Conservation (phyloP, 2,113 vertebrate species). For the Myotis davidii region DNA sequence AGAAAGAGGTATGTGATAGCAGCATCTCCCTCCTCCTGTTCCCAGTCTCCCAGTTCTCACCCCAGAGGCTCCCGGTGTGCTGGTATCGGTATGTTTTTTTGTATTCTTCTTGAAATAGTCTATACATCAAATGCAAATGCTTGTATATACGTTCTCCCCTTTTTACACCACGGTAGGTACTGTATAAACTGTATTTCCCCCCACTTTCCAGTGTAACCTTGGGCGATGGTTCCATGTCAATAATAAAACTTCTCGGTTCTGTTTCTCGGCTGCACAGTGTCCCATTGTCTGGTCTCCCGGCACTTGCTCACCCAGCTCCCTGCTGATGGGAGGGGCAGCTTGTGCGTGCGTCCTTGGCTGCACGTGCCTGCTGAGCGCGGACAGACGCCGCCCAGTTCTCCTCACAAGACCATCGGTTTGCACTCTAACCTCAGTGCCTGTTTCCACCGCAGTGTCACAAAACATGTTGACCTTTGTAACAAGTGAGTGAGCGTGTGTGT, state of each 20-base stretch:
- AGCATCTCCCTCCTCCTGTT: not conserved
- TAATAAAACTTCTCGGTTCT: slow-evolving; percentile 15
- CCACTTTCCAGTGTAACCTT: not conserved
- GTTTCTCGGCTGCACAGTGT: not conserved
- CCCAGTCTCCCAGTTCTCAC: not conserved
- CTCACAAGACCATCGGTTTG: not conserved
- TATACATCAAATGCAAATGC: not conserved
- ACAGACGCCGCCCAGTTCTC: fast-evolving
- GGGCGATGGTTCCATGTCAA: not conserved
- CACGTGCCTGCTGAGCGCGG: too few species aligned
- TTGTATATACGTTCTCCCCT: not conserved
- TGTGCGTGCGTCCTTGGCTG: not conserved
- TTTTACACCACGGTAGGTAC: not conserved
- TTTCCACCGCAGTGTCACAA: not conserved
- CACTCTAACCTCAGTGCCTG: not conserved
- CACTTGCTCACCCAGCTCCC: too few species aligned
- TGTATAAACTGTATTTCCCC: not conserved
- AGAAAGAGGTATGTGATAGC: not conserved
- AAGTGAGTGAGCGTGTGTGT: too few species aligned
- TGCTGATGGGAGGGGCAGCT: fast-evolving
- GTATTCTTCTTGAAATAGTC: not conserved
- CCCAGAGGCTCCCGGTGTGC: not conserved
- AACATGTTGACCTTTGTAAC: not conserved
- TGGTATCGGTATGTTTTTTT: not conserved
- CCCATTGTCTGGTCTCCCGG: not conserved